Evolutionary conservation across 2,113 vertebrate genomes (phyloP).

Genomic region (Colaptes auratus): DNA sequence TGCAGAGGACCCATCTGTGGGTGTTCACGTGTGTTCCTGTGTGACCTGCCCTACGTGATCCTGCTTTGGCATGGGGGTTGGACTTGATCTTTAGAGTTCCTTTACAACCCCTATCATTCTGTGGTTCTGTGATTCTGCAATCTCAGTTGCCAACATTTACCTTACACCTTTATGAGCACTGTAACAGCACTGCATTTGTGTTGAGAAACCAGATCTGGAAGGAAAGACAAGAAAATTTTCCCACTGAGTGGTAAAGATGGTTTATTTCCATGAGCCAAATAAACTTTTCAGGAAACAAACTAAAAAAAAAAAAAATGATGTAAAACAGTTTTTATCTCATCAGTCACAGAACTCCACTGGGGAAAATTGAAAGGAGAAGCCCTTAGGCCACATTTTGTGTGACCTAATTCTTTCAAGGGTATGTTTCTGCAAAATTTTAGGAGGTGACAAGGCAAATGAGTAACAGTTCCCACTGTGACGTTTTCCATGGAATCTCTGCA

Average conservation of each 20-base stretch:
- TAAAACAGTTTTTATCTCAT: constrained; percentile 13
- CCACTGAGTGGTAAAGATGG: not conserved
- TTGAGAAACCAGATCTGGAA: not conserved
- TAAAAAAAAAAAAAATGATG: constrained; percentile 39
- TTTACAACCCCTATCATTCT: no score
- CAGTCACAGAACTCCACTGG: constrained; percentile 6
- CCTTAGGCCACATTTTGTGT: constrained; percentile 42
- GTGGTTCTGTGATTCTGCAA: no score
- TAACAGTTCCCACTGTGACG: not conserved
- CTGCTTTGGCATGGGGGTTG: no score
- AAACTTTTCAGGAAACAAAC: constrained; percentile 34
- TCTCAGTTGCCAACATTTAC: not conserved
- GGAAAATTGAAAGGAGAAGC: constrained; percentile 37
- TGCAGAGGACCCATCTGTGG: no score
- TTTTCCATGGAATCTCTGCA: constrained; percentile 8
- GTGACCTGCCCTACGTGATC: no score
- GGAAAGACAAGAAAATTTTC: not conserved
- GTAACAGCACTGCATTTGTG: not conserved
- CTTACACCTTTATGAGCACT: not conserved
- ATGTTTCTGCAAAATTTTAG: constrained; percentile 51
- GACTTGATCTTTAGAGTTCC: no score
- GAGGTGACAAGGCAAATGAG: constrained; percentile 43
- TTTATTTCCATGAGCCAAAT: not conserved
- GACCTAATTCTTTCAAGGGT: constrained; percentile 57
- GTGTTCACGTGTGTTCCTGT: no score